Conservation (phyloP, 1,140 invertebrate species). For the Pinna nobilis region DNA sequence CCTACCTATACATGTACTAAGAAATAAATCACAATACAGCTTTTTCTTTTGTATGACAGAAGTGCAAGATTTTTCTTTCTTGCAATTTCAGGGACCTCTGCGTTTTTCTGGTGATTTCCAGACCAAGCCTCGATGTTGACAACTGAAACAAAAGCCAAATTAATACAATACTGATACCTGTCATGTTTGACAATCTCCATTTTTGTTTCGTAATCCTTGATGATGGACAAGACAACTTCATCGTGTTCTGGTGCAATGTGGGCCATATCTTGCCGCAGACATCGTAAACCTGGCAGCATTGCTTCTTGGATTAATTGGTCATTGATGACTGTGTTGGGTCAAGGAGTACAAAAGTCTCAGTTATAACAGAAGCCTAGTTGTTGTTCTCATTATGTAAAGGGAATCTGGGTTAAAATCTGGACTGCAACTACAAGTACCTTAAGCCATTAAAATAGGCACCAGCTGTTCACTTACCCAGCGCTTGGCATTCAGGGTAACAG, state of each 20-base stretch:
- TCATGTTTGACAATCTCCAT: slow-evolving; percentile 62
- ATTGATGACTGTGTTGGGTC: slow-evolving; percentile 68
- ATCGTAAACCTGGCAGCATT: slow-evolving; percentile 73
- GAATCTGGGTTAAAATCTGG: too few relatives aligned
- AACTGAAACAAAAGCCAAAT: not conserved
- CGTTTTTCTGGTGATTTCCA: too few relatives aligned
- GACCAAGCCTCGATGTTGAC: not conserved
- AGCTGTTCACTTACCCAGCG: too few relatives aligned
- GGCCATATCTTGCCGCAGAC: slow-evolving; percentile 71
- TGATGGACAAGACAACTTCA: slow-evolving; percentile 72
- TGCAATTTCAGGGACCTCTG: too few relatives aligned
- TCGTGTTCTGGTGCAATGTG: slow-evolving; percentile 70
- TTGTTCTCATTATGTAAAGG: too few relatives aligned
- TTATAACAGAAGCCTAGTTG: not conserved
- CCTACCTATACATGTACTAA: too few relatives aligned
- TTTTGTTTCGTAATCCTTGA: slow-evolving; percentile 73
- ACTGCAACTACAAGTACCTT: too few relatives aligned
- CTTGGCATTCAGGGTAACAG: too few relatives aligned
- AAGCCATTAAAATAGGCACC: too few relatives aligned
- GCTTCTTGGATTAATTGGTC: slow-evolving; percentile 73
- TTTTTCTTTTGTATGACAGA: too few relatives aligned
- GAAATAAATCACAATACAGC: too few relatives aligned
- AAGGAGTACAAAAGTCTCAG: slow-evolving; percentile 38
- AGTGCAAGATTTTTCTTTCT: too few relatives aligned
- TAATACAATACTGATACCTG: slow-evolving; percentile 33